Conservation (phyloP, 2,113 vertebrate genomes). For the Callocephalon fimbriatum region DNA sequence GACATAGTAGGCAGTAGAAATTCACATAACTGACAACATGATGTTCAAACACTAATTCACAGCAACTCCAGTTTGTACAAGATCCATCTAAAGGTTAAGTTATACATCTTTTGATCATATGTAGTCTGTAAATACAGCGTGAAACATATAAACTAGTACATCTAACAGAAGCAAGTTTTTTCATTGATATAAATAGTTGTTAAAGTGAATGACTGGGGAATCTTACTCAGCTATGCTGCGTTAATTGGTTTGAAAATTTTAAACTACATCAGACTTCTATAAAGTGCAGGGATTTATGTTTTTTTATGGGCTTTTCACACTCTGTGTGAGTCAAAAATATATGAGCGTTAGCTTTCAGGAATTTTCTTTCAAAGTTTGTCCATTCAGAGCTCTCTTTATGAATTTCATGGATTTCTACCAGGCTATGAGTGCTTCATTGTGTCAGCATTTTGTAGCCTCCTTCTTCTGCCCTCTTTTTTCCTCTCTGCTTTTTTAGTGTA, state of each 20-base stretch:
- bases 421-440: not conserved
- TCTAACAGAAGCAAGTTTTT: not conserved
- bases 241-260: not conserved
- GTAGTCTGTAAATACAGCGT: not conserved
- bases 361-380: not conserved
- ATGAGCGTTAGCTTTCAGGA: not conserved
- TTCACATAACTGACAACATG: not conserved
- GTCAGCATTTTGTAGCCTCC: not conserved
- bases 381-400: not conserved
- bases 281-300: not conserved
- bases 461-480: not conserved
- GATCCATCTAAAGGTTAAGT: not conserved
- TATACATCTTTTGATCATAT: not conserved
- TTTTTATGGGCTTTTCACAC: not conserved
- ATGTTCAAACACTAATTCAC: not conserved
- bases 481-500: not conserved
- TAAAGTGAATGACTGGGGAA: not conserved
- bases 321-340: rapidly evolving
- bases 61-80: not conserved
- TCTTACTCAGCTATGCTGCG: not conserved
- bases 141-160: not conserved
- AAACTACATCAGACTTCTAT: not conserved
- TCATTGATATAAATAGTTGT: not conserved
- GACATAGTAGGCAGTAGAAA: not conserved
- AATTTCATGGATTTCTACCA: not conserved